Conservation (phyloP, 2,888 invertebrate species). For the Meiosimyza platycephala region DNA sequence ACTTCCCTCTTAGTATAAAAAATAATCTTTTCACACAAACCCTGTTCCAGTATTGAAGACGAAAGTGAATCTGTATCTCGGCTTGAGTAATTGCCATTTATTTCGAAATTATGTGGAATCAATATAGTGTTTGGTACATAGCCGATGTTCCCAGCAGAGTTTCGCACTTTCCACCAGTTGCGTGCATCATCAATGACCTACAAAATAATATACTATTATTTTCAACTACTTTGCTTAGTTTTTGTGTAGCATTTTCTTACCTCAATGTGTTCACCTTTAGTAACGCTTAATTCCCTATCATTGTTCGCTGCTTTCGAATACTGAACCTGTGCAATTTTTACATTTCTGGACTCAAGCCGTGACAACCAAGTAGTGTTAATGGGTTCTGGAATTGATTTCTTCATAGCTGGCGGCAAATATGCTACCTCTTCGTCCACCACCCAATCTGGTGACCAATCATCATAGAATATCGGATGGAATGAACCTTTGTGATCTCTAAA, state of each 20-base stretch:
- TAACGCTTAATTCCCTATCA: constrained; percentile 95
- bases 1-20: too few species aligned
- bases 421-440: constrained; percentile 82
- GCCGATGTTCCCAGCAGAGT: constrained; percentile 85
- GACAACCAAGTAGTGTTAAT: constrained; percentile 73
- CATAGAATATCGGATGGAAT: constrained; percentile 96
- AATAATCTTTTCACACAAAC: constrained; percentile 32
- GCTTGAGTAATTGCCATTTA: constrained; percentile 41
- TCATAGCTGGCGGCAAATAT: constrained; percentile 57
- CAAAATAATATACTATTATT: constrained; percentile 5
- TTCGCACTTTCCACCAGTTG: constrained; percentile 98
- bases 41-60: constrained; percentile 48
- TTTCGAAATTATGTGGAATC: constrained; percentile 70
- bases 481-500: constrained; percentile 91
- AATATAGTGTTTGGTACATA: constrained; percentile 98
- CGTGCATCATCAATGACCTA: constrained; percentile 94
- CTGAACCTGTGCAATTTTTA: constrained; percentile 86
- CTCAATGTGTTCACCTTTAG: constrained; percentile 95
- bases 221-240: not conserved
- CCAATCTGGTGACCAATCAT: constrained; percentile 95
- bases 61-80: constrained; percentile 58
- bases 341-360: constrained; percentile 75
- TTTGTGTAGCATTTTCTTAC: constrained; percentile 67
- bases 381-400: constrained; percentile 51
- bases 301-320: constrained; percentile 97